Evolutionary conservation across 2,113 vertebrate genomes (phyloP), one percentile per base, ranked within the genome.

Genomic region (Motacilla alba): DNA sequence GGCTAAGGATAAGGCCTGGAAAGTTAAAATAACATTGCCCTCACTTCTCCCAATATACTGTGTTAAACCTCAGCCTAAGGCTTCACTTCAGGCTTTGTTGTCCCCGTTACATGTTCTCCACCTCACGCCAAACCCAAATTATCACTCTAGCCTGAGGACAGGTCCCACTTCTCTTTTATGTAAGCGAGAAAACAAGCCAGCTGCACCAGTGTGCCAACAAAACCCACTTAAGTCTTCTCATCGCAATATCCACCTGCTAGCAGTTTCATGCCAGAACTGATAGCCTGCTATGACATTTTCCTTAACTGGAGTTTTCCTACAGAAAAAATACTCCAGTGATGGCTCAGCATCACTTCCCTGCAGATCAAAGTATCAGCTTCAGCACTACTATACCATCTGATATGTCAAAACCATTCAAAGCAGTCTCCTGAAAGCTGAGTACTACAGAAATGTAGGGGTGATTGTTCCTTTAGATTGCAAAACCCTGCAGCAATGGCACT

Each of bases 201-300:
- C 63, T 90, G 75, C 60, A 70, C 30, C 63, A 87, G 60, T n/a
- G 39, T 82, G 77, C 31, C 56, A 91, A 80, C n/a, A 95, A 89
- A 95, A 82, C 46, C 52, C 86, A 70, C 83, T 83, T 74, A 88
- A 77, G 81, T 56, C 83, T 69, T 94, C 58, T 52, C 66, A 33
- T 87, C 76, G 83, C 2, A 0, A 79, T 43, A 90, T 41, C 77
- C 66, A 86, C 76, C 94, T 92, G 91, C 93, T 94, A 67, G 89
- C 52, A 75, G 55, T 84, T 94, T 81, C 85, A 60, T 86, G 77
- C 83, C 66, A 89, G 80, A 93, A 44, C 91, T 56, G 83, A 88
- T 92, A 95, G 80, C 69, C 73, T 89, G 69, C 83, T 87, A 52
- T 63, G 80, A 66, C 56, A 69, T 94, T 75, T 86, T 58, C 66